phyloP scores from a whole-genome alignment of 2,113 vertebrate genomes.

The Spilogale gracilis region DNA sequence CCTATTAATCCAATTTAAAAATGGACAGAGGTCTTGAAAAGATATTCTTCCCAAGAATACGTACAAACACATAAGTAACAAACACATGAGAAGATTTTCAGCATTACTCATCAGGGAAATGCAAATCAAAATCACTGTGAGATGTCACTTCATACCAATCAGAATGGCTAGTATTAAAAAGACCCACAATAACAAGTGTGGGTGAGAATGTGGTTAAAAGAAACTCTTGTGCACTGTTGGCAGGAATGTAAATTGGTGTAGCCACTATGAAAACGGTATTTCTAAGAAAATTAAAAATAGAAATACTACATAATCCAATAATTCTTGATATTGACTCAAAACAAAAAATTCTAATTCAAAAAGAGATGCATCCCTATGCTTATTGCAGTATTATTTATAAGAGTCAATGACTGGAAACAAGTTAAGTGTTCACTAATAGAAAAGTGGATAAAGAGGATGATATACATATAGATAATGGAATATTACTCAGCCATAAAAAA shows the following conservation, averaged over 20 bases:
- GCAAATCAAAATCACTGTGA: not conserved
- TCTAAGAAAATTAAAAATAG: not conserved
- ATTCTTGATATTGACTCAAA: not conserved
- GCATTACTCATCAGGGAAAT: not conserved
- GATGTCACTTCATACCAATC: not conserved
- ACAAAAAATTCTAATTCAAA: not conserved
- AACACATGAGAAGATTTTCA: not conserved
- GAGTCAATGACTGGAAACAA: not conserved
- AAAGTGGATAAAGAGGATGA: not conserved
- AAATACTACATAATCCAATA: not conserved
- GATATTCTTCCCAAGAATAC: not conserved
- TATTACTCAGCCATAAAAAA: not conserved
- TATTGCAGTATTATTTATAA: not conserved
- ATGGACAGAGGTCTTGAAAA: not conserved
- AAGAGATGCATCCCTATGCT: not conserved
- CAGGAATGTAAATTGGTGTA: not conserved
- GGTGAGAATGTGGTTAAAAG: not conserved
- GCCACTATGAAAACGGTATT: not conserved
- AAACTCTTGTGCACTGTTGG: not conserved
- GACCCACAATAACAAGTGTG: not conserved
- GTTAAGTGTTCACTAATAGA: not conserved
- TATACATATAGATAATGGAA: not conserved
- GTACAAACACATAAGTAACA: not conserved
- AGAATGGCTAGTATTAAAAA: not conserved
- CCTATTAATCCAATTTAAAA: not conserved